phyloP scores from a whole-genome alignment of 2,888 invertebrate species.

The Macrosoma leucophasiata region DNA sequence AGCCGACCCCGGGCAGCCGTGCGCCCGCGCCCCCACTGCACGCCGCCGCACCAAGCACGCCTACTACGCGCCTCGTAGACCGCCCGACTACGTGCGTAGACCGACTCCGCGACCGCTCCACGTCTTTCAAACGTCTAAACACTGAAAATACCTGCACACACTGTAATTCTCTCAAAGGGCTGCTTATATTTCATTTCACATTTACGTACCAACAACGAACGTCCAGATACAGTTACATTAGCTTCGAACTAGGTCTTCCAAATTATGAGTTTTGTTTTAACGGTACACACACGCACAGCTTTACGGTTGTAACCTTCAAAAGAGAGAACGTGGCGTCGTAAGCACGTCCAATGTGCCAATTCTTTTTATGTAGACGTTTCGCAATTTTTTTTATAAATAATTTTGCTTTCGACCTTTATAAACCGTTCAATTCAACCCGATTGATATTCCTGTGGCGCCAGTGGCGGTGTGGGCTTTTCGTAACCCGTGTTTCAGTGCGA shows the following conservation, averaged over 20 bases:
- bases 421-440: conserved; percentile 65
- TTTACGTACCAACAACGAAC: conserved; percentile 10
- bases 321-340: conserved; percentile 66
- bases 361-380: conserved; percentile 63
- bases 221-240: conserved; percentile 24
- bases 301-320: conserved; percentile 62
- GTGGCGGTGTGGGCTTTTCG: conserved; percentile 59
- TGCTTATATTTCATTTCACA: background rate
- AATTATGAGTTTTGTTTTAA: conserved; percentile 60
- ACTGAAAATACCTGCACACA: too few species aligned
- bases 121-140: background rate
- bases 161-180: conserved; percentile 4
- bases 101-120: conserved; percentile 9
- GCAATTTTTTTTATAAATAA: conserved; percentile 70
- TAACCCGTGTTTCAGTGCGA: conserved; percentile 54
- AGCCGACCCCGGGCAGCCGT: conserved; percentile 63
- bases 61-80: conserved; percentile 30
- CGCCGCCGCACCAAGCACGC: conserved; percentile 25
- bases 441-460: conserved; percentile 67
- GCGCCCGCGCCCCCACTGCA: conserved; percentile 37
- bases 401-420: conserved; percentile 72
- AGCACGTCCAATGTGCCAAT: conserved; percentile 72
- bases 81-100: conserved; percentile 33
- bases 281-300: conserved; percentile 58
- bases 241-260: conserved; percentile 46